phyloP scores from a whole-genome alignment of 2,797 vertebrate genomes.

The Pygocentrus nattereri region DNA sequence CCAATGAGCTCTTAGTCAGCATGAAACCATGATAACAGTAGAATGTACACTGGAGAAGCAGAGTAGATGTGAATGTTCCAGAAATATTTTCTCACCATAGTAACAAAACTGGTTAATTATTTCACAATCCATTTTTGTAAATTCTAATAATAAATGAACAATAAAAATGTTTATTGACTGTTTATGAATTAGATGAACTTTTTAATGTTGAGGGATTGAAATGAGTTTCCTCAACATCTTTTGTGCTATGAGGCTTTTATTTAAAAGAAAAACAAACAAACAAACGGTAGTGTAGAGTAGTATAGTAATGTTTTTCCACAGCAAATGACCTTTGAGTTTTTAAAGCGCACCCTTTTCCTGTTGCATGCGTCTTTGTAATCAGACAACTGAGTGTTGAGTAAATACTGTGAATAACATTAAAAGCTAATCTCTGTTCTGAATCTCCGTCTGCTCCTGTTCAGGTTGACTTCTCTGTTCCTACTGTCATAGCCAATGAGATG shows the following conservation, averaged over 20 bases:
- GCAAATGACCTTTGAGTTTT: background rate
- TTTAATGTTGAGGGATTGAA: no score
- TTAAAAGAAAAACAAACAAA: no score
- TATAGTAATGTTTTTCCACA: no score
- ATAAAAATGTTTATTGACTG: no score
- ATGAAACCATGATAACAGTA: background rate
- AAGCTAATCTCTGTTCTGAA: background rate
- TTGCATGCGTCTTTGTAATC: conserved; percentile 3
- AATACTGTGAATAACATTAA: background rate
- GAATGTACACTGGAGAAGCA: background rate
- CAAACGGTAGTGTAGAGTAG: no score
- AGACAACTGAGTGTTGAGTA: background rate
- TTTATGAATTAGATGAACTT: no score
- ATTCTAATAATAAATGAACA: no score
- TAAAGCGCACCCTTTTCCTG: background rate
- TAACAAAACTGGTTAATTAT: no score
- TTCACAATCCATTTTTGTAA: no score
- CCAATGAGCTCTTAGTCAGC: background rate
- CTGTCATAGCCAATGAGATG: conserved; percentile 92
- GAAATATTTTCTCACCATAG: background rate
- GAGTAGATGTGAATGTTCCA: background rate
- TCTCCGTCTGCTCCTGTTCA: conserved; percentile 65
- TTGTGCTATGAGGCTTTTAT: no score
- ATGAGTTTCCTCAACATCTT: no score
- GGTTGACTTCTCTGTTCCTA: conserved; percentile 94